These are phyloP conservation scores for Temnothorax rugatulus DNA, from an alignment of 2,888 invertebrate species.

Conservation along the genomic window DNA sequence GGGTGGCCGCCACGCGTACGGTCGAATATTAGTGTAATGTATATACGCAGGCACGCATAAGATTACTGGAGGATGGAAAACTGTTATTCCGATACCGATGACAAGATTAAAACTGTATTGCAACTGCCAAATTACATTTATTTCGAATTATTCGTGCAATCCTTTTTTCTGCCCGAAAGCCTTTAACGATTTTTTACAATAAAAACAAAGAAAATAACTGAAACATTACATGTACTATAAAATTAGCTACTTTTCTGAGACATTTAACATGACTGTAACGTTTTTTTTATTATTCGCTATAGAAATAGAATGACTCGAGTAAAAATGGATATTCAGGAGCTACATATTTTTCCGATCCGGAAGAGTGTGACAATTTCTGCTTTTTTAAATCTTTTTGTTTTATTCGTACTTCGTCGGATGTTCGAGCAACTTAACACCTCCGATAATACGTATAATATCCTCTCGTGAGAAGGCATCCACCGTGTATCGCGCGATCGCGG, in stretches of 20 bases:
- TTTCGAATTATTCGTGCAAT: background rate
- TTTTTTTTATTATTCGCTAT: background rate
- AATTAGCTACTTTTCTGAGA: background rate
- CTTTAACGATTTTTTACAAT: background rate
- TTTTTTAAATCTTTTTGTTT: background rate
- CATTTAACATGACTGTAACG: background rate
- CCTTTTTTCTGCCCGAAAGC: background rate
- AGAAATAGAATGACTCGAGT: background rate
- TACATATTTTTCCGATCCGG: background rate
- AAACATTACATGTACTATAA: background rate
- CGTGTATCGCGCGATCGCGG: background rate
- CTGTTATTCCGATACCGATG: background rate
- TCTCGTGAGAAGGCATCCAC: background rate
- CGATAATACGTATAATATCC: background rate
- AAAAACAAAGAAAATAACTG: background rate
- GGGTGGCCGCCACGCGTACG: background rate
- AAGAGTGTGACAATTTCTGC: background rate
- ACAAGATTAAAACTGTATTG: background rate
- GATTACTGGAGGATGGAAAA: background rate
- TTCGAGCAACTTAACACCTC: background rate
- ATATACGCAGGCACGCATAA: background rate
- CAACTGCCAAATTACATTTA: background rate
- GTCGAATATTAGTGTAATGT: constrained; percentile 34
- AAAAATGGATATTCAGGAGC: background rate
- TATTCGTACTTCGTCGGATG: background rate